Evolutionary conservation across 2,888 invertebrate genomes (phyloP).

Genomic region (Eremobia ochroleuca): DNA sequence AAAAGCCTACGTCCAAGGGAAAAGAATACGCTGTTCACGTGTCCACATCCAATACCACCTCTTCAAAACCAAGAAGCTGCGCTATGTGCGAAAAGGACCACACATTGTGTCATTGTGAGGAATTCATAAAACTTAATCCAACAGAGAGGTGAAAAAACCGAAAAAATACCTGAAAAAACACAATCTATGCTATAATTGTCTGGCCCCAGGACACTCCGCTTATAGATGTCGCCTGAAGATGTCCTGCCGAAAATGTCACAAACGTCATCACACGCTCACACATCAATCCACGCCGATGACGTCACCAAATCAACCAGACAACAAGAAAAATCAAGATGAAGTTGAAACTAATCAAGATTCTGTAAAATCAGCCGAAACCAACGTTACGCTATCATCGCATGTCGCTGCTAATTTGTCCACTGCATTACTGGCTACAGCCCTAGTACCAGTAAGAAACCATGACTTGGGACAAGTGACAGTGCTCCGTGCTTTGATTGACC

Average conservation of each 20-base stretch:
- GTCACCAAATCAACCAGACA: slow-evolving; percentile 17
- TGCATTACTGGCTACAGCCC: slow-evolving; percentile 42
- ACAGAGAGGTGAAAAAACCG: slow-evolving; percentile 13
- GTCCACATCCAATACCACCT: not conserved
- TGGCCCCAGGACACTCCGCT: slow-evolving; percentile 23
- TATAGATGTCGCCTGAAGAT: slow-evolving; percentile 7
- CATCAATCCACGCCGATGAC: slow-evolving; percentile 10
- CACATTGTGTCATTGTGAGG: slow-evolving; percentile 17
- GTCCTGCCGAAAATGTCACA: slow-evolving; percentile 20
- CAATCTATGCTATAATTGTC: slow-evolving; percentile 22
- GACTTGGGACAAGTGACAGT: slow-evolving; percentile 12
- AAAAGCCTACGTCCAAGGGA: slow-evolving; percentile 1
- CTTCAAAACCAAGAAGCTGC: slow-evolving; percentile 1
- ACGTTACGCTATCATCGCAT: slow-evolving; percentile 12
- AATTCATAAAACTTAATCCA: not conserved
- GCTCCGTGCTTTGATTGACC: slow-evolving; percentile 47
- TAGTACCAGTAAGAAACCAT: slow-evolving; percentile 12
- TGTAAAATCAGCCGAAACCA: not conserved
- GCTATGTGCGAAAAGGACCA: slow-evolving; percentile 6
- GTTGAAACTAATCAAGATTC: slow-evolving; percentile 1
- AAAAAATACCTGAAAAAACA: slow-evolving; percentile 12
- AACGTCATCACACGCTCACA: not conserved
- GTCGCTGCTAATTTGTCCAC: slow-evolving; percentile 18
- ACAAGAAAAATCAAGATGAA: not conserved
- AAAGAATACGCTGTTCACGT: slow-evolving; percentile 19